These are phyloP conservation scores for Chironomus riparius DNA, from an alignment of 2,888 invertebrate genomes.

Conservation along the genomic window DNA sequence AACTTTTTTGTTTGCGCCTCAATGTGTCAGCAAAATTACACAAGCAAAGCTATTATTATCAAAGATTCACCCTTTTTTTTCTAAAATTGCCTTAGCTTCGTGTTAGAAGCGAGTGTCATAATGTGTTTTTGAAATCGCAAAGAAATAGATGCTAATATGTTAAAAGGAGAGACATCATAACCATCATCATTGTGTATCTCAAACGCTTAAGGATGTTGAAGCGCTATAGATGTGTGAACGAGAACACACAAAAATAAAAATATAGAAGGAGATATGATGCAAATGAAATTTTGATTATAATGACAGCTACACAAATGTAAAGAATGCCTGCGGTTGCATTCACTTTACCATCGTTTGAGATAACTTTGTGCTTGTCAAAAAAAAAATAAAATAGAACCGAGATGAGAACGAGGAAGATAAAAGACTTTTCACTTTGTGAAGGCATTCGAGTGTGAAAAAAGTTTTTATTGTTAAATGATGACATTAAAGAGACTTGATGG, in stretches of 20 bases:
- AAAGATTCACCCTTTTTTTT: conserved; percentile 15
- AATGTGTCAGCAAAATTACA: conserved; percentile 3
- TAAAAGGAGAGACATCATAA: not conserved
- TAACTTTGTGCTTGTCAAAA: conserved; percentile 1
- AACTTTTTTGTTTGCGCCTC: conserved; percentile 1
- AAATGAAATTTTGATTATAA: conserved; percentile 27
- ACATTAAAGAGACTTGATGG: not conserved
- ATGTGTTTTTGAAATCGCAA: not conserved
- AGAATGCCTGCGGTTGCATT: conserved; percentile 6
- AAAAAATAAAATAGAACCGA: not conserved
- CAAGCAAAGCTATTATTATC: not conserved
- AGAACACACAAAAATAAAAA: not conserved
- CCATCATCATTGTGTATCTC: not conserved
- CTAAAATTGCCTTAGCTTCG: not conserved
- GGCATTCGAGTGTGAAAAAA: not conserved
- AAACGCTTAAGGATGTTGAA: conserved; percentile 7
- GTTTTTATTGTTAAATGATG: not conserved
- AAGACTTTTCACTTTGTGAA: not conserved
- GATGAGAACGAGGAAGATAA: not conserved
- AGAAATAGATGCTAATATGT: not conserved
- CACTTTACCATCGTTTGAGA: not conserved
- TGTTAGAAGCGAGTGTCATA: conserved; percentile 20
- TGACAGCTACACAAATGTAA: conserved; percentile 8
- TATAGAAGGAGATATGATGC: not conserved
- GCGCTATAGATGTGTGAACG: not conserved